These are phyloP conservation scores for Poecilia velifera DNA, from an alignment of 2,797 vertebrate species.

Conservation along the genomic window DNA sequence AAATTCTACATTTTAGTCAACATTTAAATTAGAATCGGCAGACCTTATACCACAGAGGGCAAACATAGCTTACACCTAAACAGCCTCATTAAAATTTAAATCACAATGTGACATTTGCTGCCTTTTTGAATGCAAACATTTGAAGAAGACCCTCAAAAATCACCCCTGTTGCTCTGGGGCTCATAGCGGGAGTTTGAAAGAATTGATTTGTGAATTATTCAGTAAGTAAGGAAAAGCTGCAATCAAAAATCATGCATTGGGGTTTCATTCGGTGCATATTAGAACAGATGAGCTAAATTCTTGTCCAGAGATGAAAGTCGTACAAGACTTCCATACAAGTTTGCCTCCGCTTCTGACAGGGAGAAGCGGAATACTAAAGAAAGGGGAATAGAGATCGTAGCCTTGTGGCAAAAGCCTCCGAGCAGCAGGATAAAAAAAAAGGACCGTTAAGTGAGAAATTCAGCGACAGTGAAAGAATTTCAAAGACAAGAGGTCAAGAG, in stretches of 20 bases:
- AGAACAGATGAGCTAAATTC: conserved; percentile 35
- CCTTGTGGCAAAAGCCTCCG: conserved; percentile 63
- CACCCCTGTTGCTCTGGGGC: conserved; percentile 33
- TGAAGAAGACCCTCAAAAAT: conserved; percentile 38
- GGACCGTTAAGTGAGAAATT: conserved; percentile 61
- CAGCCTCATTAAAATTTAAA: conserved; percentile 38
- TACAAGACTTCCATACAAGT: conserved; percentile 34
- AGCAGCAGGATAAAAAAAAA: conserved; percentile 63
- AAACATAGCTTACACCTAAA: conserved; percentile 27
- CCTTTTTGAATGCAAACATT: conserved; percentile 38
- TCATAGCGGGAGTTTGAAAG: conserved; percentile 36
- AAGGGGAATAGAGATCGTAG: conserved; percentile 47
- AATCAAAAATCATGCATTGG: conserved; percentile 40
- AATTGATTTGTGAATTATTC: conserved; percentile 61
- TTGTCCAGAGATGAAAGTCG: conserved; percentile 34
- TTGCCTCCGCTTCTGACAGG: conserved; percentile 29
- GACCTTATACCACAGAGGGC: conserved; percentile 11
- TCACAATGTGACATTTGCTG: conserved; percentile 29
- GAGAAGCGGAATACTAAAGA: conserved; percentile 19
- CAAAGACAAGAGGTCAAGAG: conserved; percentile 77
- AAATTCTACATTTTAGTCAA: conserved; percentile 23
- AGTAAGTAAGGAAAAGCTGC: conserved; percentile 38
- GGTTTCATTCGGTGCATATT: conserved; percentile 37
- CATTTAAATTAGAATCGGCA: conserved; percentile 15
- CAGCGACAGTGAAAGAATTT: conserved; percentile 62